phyloP scores from a whole-genome alignment of 2,888 invertebrate species.

The Nemurella pictetii region DNA sequence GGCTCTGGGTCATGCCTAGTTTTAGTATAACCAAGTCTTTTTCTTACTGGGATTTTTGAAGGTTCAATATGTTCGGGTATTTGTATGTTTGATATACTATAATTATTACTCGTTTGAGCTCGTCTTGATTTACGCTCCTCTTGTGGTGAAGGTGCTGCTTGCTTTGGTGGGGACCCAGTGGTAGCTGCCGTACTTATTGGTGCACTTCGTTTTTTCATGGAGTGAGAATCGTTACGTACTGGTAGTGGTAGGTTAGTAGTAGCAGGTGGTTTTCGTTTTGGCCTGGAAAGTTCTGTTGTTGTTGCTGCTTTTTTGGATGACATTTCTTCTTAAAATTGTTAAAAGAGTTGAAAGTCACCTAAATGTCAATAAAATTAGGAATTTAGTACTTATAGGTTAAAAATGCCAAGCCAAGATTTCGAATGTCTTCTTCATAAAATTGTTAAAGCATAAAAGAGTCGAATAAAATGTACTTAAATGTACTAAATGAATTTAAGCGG shows the following conservation, averaged over 20 bases:
- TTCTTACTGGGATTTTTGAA: no score
- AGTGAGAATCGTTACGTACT: not conserved
- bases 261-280: not conserved
- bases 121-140: not conserved
- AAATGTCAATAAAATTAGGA: no score
- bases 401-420: not conserved
- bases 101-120: not conserved
- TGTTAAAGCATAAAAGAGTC: no score
- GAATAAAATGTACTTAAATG: not conserved
- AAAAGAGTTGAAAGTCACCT: not conserved
- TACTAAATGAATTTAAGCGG: not conserved
- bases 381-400: not conserved
- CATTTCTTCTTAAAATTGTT: not conserved
- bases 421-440: not conserved
- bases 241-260: not conserved
- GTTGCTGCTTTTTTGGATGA: not conserved
- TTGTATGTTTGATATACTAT: not conserved
- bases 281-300: not conserved
- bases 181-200: not conserved
- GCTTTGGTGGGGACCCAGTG: not conserved
- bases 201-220: not conserved
- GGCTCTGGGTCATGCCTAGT: no score
- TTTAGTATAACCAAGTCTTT: no score
- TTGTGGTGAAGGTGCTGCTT: no score
- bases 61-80: not conserved